Evolutionary conservation across 1,140 invertebrate genomes (phyloP).

Genomic region (Pentalonia nigronervosa): DNA sequence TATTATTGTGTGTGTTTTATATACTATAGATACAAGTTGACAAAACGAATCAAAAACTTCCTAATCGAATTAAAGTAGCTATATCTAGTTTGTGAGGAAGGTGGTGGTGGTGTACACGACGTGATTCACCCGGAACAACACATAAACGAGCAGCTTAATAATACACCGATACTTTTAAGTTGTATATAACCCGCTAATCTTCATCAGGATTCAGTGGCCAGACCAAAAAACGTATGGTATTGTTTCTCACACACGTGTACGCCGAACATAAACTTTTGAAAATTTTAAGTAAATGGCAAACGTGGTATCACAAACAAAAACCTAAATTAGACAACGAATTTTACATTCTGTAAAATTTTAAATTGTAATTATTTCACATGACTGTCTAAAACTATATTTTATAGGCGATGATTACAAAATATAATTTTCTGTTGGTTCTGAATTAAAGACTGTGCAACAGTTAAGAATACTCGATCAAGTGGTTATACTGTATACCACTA

Average conservation of each 20-base stretch:
- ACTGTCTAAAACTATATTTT: background rate
- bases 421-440: background rate
- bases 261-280: background rate
- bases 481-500: too few relatives aligned
- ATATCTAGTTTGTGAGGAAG: background rate
- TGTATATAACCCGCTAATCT: background rate
- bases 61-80: background rate
- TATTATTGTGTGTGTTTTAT: background rate
- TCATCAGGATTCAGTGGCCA: background rate
- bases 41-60: background rate
- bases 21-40: background rate
- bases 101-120: background rate
- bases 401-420: background rate
- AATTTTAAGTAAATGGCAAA: background rate
- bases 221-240: background rate
- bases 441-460: background rate
- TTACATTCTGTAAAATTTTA: too few relatives aligned
- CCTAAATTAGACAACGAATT: background rate
- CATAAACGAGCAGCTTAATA: background rate
- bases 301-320: background rate
- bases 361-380: background rate
- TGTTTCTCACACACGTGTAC: background rate
- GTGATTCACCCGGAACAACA: background rate
- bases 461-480: background rate
- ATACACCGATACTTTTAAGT: background rate